These are phyloP conservation scores for Leptoclinus maculatus DNA, from an alignment of 2,797 vertebrate genomes.

Conservation along the genomic window DNA sequence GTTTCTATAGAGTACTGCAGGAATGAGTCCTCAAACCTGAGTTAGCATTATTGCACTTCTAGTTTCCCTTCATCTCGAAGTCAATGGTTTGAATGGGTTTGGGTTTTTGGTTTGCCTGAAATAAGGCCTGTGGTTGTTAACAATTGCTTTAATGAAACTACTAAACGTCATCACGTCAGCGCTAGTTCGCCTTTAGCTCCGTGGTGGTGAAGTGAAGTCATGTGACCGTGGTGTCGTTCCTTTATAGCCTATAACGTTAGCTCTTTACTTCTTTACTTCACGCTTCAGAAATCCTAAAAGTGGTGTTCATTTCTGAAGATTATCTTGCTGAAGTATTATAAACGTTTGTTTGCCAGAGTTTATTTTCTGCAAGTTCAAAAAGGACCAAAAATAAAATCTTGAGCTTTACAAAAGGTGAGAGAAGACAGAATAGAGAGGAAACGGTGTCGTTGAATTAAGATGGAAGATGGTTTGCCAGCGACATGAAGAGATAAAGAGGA, in stretches of 20 bases:
- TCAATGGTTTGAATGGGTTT: neutral
- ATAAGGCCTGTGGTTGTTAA: neutral
- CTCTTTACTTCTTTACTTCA: neutral
- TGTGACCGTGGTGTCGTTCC: neutral
- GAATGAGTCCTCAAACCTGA: neutral
- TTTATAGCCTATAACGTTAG: neutral
- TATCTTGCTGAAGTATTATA: neutral
- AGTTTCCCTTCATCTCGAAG: neutral
- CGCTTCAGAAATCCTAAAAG: neutral
- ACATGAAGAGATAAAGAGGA: constrained; percentile 29
- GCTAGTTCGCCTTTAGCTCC: neutral
- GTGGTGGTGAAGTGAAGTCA: neutral
- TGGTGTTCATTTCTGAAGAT: neutral
- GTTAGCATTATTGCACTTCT: neutral
- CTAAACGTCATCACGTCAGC: neutral
- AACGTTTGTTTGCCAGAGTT: neutral
- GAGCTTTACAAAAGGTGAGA: neutral
- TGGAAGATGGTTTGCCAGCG: constrained; percentile 1
- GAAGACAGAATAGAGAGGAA: neutral
- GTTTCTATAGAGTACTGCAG: constrained; percentile 6
- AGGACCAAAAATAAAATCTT: neutral
- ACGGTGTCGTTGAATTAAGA: neutral
- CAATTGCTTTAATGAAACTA: neutral
- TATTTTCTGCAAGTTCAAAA: neutral
- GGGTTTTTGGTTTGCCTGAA: neutral